These are phyloP conservation scores for Salpingus planirostris DNA, from an alignment of 2,888 invertebrate genomes.

Conservation along the genomic window DNA sequence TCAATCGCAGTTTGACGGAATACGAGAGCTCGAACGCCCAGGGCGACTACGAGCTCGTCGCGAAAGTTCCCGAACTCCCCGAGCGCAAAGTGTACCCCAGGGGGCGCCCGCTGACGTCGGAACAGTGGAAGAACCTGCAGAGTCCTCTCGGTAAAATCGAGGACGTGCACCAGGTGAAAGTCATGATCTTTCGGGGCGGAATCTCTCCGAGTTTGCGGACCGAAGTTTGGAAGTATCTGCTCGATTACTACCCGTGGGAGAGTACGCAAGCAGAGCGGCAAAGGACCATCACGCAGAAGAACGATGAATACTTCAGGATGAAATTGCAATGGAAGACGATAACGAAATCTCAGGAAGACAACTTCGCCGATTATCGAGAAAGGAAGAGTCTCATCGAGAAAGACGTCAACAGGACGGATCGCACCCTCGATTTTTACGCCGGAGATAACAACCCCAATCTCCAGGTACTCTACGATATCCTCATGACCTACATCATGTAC, in stretches of 20 bases:
- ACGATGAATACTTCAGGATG: constrained; percentile 87
- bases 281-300: constrained; percentile 59
- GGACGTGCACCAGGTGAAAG: constrained; percentile 69
- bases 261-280: constrained; percentile 65
- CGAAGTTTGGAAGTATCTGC: constrained; percentile 91
- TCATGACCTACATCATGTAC: constrained; percentile 98
- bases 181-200: constrained; percentile 87
- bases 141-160: constrained; percentile 72
- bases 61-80: constrained; percentile 57
- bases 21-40: constrained; percentile 47
- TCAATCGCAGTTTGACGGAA: constrained; percentile 48
- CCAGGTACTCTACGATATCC: constrained; percentile 74
- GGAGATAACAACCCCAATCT: constrained; percentile 90
- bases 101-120: constrained; percentile 61
- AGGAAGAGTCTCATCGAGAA: constrained; percentile 93
- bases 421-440: constrained; percentile 83
- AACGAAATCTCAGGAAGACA: constrained; percentile 74
- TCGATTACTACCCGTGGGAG: constrained; percentile 82
- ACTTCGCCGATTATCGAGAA: constrained; percentile 82
- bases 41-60: constrained; percentile 65
- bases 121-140: constrained; percentile 76
- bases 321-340: constrained; percentile 95
- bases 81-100: constrained; percentile 60
- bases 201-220: constrained; percentile 63
- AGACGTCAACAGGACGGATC: constrained; percentile 93